Conservation (phyloP, 2,888 invertebrate species). For the Limnephilus lunatus region DNA sequence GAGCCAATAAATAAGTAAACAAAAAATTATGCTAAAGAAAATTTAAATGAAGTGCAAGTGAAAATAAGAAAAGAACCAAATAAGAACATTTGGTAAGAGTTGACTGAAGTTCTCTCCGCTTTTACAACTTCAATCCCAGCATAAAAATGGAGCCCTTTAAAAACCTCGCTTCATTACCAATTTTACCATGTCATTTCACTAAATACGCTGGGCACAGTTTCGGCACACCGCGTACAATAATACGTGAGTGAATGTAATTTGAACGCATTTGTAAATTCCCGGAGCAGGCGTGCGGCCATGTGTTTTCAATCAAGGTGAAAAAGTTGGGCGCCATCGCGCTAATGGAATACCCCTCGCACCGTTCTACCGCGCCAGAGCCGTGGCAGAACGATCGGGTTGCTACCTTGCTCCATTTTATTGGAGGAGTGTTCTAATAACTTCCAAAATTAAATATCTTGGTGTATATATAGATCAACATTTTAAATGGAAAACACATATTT, state of each 20-base stretch:
- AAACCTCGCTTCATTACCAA: neutral
- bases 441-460: too few relatives aligned
- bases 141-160: neutral
- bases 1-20: too few relatives aligned
- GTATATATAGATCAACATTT: too few relatives aligned
- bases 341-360: constrained; percentile 53
- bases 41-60: too few relatives aligned
- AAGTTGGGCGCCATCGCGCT: constrained; percentile 46
- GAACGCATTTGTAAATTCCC: constrained; percentile 57
- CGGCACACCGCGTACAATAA: neutral
- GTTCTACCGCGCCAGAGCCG: neutral
- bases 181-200: neutral
- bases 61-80: too few relatives aligned
- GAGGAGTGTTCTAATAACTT: neutral
- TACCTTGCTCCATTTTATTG: constrained; percentile 46
- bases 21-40: too few relatives aligned
- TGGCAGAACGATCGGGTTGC: constrained; percentile 49
- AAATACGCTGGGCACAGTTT: neutral
- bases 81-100: too few relatives aligned
- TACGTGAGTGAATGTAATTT: constrained; percentile 45
- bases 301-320: constrained; percentile 65
- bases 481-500: too few relatives aligned
- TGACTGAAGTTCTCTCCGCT: too few relatives aligned
- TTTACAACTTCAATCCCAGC: too few relatives aligned
- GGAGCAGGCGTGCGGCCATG: constrained; percentile 58